Conservation (phyloP, 2,888 invertebrate genomes). For the Seladonia tumulorum region DNA sequence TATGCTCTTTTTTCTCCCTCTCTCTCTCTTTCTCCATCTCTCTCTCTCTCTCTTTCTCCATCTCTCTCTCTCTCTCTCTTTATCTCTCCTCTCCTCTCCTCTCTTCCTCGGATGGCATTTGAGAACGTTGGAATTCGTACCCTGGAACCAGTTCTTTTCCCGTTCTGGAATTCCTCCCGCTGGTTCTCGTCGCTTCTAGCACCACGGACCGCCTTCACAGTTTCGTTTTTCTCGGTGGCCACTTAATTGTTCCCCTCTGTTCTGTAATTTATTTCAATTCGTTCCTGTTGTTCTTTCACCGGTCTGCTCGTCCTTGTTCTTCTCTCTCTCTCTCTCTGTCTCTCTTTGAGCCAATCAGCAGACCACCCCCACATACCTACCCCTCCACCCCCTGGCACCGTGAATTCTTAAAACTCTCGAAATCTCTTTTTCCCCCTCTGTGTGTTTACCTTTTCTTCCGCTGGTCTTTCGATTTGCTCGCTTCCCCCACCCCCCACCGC, state of each 20-base stretch:
- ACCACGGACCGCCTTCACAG: neutral
- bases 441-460: constrained; percentile 1
- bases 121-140: neutral
- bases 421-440: neutral
- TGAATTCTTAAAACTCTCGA: constrained; percentile 31
- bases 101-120: constrained; percentile 20
- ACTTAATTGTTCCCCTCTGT: constrained; percentile 42
- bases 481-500: too few relatives aligned
- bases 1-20: constrained; percentile 23
- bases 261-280: constrained; percentile 42
- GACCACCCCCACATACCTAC: neutral
- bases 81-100: neutral
- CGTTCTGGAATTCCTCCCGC: neutral
- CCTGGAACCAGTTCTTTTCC: neutral
- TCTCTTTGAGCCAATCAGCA: constrained; percentile 15
- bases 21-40: neutral
- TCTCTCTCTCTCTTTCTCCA: neutral
- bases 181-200: neutral
- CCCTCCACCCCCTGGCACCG: neutral
- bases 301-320: neutral
- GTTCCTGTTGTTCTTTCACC: constrained; percentile 1
- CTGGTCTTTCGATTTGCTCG: constrained; percentile 7
- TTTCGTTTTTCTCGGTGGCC: neutral
- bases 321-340: neutral
- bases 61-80: neutral